Evolutionary conservation across 2,113 vertebrate species (phyloP), one percentile per base, ranked within the genome.

Genomic region (Chaenocephalus aceratus): DNA sequence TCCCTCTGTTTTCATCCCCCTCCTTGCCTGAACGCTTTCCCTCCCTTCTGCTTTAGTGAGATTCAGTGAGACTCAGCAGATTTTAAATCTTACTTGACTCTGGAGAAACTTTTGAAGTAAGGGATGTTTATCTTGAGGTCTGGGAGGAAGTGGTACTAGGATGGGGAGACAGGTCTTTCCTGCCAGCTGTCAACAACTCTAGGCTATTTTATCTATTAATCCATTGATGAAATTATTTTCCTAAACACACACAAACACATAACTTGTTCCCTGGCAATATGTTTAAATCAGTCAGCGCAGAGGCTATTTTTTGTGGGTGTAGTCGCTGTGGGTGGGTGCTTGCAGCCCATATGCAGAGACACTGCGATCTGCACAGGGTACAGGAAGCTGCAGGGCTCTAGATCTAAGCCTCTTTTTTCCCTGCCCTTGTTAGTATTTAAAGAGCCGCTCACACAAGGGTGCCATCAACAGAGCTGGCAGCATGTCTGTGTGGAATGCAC

Each of bases 401-500:
- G 82, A 77, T 79, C 63, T 72, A 83, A 82, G 60, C 52, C 56
- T 57, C 70, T 67, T 67, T 74, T 16, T 16, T 14, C 4, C 13
- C 44, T n/a, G 5, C 49, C 70, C 30, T 78, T 70, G 73, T 74
- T 78, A 72, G 86, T 80, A 53, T 75, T 86, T 83, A 64, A 84
- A 62, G 76, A 67, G 76, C 63, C 75, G 71, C 84, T 94, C 86
- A 89, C 90, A 93, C 82, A n/a, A 72, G 59, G 85, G 88, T 87
- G 91, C 82, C 84, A 90, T 87, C 77, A 87, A 82, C 76, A 88
- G 79, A 88, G 84, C 77, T 85, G 84, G 77, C 88, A 87, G 84
- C 90, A 87, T 36, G 85, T 91, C 89, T 51, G 77, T 90, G 85
- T 85, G 88, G 92, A 94, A 95, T 93, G 92, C 83, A 82, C 75